Conservation (phyloP, 1,140 invertebrate species). For the Ladona fulva region DNA sequence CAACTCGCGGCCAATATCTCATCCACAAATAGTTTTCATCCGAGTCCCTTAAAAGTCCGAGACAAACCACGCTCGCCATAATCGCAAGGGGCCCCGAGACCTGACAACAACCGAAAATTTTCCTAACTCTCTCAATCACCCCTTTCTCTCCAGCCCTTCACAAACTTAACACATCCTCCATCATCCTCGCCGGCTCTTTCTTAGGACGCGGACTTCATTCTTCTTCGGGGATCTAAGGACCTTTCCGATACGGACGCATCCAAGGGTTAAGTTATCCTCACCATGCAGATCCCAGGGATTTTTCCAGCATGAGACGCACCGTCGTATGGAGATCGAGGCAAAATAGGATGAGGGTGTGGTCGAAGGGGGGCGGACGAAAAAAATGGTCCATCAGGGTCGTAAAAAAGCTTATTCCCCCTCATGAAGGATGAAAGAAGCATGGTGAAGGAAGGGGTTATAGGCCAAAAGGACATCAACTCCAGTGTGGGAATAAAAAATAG, state of each 20-base stretch:
- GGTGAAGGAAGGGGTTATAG: neutral
- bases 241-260: no score
- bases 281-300: neutral
- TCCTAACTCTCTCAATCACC: neutral
- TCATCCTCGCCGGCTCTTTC: neutral
- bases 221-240: no score
- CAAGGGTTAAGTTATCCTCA: neutral
- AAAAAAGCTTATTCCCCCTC: neutral
- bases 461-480: neutral
- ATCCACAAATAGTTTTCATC: no score
- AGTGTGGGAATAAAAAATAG: slow-evolving; percentile 5
- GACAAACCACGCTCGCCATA: no score
- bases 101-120: no score
- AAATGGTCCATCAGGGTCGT: neutral
- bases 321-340: neutral
- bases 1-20: no score
- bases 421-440: neutral
- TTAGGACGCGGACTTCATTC: neutral
- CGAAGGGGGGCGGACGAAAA: neutral
- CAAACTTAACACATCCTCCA: neutral
- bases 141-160: neutral
- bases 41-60: no score
- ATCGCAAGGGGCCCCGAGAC: no score
- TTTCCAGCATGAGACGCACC: neutral
- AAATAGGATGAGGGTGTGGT: neutral